Evolutionary conservation across 2,113 vertebrate species (phyloP).

Genomic region (Callochromis pleurospilus): DNA sequence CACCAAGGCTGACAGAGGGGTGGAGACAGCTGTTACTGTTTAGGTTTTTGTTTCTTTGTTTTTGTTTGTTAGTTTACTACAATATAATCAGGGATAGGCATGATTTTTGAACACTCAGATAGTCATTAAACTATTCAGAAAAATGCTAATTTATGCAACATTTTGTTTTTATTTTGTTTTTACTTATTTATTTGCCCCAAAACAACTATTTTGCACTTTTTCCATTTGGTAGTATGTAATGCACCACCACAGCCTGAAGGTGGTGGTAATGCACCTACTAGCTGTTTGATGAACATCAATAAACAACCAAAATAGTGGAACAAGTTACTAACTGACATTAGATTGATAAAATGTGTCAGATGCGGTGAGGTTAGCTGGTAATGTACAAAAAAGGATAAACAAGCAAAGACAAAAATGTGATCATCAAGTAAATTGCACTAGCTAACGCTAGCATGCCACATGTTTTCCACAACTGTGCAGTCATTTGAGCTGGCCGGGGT

Average conservation of each 20-base stretch:
- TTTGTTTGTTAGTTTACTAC: neutral
- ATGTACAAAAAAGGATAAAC: neutral
- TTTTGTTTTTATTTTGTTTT: neutral
- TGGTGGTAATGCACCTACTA: neutral
- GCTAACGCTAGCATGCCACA: neutral
- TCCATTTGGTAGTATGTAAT: neutral
- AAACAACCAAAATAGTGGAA: neutral
- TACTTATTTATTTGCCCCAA: neutral
- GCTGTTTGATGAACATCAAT: neutral
- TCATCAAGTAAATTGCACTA: neutral
- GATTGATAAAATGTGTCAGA: neutral
- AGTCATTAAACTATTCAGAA: neutral
- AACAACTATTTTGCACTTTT: neutral
- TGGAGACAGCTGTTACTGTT: neutral
- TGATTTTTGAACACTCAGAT: neutral
- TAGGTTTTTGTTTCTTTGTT: neutral
- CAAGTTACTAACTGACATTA: neutral
- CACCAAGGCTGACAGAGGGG: neutral
- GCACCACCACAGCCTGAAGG: neutral
- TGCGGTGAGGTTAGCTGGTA: neutral
- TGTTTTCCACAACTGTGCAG: neutral
- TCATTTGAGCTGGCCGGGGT: fast-evolving
- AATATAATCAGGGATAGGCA: neutral
- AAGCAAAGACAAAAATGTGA: neutral
- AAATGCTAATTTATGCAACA: neutral